Percentiles rank a stretch among this genome's conserved stretches.
Evolutionary conservation across 2,797 vertebrate species (phyloP).

Genomic region (Botia kubotai): DNA sequence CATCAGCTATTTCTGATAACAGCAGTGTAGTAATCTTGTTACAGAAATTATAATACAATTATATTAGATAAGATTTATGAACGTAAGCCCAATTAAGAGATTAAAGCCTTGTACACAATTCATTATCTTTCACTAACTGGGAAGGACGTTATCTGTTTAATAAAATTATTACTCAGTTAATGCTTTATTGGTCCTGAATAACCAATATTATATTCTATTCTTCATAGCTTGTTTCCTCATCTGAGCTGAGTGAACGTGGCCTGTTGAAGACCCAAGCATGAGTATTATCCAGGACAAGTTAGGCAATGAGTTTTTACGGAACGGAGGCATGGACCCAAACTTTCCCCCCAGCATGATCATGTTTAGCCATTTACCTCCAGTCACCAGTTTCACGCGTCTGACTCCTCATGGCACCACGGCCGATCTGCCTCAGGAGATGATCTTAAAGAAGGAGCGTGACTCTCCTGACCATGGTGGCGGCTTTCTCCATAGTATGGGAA

Average conservation of each 20-base stretch:
- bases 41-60: not conserved
- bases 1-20: not conserved
- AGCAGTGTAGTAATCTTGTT: not conserved
- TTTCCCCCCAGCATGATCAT: slow-evolving; percentile 94
- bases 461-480: slow-evolving; percentile 80
- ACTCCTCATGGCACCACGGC: slow-evolving; percentile 85
- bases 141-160: too few species aligned
- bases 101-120: too few species aligned
- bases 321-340: slow-evolving; percentile 92
- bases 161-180: not conserved
- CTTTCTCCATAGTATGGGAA: slow-evolving; percentile 87
- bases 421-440: slow-evolving; percentile 90
- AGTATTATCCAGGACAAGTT: slow-evolving; percentile 90
- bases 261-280: slow-evolving; percentile 75
- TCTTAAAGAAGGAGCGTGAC: slow-evolving; percentile 95
- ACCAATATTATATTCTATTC: slow-evolving; percentile 28
- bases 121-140: too few species aligned
- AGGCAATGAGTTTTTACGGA: slow-evolving; percentile 91
- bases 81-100: not conserved
- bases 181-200: not conserved
- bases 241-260: slow-evolving; percentile 51
- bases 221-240: slow-evolving; percentile 70
- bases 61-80: not conserved
- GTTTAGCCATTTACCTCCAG: slow-evolving; percentile 97
- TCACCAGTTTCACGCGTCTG: slow-evolving; percentile 94